Evolutionary conservation across 2,888 invertebrate species (phyloP), one percentile per base, ranked within the genome.

Genomic region (Sarcophaga caerulescens): DNA sequence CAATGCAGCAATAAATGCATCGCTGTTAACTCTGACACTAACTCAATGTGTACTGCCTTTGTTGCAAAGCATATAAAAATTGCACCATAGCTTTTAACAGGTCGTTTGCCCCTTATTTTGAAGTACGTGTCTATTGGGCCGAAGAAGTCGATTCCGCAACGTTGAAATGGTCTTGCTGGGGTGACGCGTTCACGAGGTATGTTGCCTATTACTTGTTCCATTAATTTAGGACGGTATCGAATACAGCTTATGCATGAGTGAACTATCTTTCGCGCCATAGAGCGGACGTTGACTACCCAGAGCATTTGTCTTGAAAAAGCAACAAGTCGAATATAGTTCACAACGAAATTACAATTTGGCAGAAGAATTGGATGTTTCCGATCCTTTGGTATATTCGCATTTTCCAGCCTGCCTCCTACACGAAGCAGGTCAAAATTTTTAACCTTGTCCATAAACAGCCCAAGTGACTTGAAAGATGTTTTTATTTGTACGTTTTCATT

Each of bases 61-160:
- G 77, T 80, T 25, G 81, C 60, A 5, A 86, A 52, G 21, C 84
- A 84, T 11, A 87, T 71, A 60, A 87, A 84, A n/a, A 84, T 77
- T 12, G 76, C 70, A 23, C 84, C 74, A 62, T 84, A 87, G 6
- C 81, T 79, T 74, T 85, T 83, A 17, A 80, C 75, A 2, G 80
- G 77, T 35, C 57, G 69, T 52, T 79, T 82, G 21, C 81, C 85
- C 21, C 85, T 77, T 47, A 47, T 12, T 47, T 47, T 47, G 6
- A 47, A 47, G 45, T 45, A 45, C 3, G 45, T 45, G 45, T 68
- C 57, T 1, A 85, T 76, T 65, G 85, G 73, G 21, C 85, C 83
- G 71, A 77, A 87, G 25, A 81, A 88, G 19, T 84, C 80, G 8
- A 84, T 63, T 52, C 57, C 81, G 23, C 83, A 85, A 17, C 75